Conservation (phyloP, 2,797 vertebrate genomes). For the Enteromius unitaeniatus region DNA sequence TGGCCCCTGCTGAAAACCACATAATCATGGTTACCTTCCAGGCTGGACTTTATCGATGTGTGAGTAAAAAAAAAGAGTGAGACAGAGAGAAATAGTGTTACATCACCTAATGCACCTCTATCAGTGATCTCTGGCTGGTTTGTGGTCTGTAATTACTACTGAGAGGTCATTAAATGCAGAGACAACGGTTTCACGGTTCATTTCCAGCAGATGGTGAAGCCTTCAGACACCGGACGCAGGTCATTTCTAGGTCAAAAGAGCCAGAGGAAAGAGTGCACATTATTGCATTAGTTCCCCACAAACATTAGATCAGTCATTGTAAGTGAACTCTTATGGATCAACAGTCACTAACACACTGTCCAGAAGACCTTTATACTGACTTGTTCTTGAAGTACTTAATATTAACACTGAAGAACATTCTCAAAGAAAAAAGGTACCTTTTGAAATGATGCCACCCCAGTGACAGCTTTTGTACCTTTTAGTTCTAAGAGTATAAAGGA, state of each 20-base stretch:
- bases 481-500: background rate
- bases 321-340: background rate
- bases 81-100: background rate
- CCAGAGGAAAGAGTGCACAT: background rate
- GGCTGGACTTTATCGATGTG: background rate
- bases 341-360: background rate
- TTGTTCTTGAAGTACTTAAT: background rate
- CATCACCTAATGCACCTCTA: background rate
- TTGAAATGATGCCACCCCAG: too few species aligned
- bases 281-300: background rate
- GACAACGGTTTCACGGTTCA: background rate
- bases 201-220: slow-evolving; percentile 19
- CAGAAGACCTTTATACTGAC: background rate
- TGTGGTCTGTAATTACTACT: slow-evolving; percentile 12
- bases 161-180: slow-evolving; percentile 1
- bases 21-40: background rate
- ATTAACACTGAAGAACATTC: background rate
- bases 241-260: slow-evolving; percentile 12
- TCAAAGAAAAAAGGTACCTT: too few species aligned
- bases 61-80: background rate
- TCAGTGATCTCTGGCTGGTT: slow-evolving; percentile 2
- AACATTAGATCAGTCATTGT: background rate
- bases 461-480: background rate
- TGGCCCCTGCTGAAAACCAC: background rate
- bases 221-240: background rate